A percentile compares a stretch with the other conserved stretches of the same genome.
Evolutionary conservation across 1,140 invertebrate genomes (phyloP).

Genomic region (Nasonia vitripennis): DNA sequence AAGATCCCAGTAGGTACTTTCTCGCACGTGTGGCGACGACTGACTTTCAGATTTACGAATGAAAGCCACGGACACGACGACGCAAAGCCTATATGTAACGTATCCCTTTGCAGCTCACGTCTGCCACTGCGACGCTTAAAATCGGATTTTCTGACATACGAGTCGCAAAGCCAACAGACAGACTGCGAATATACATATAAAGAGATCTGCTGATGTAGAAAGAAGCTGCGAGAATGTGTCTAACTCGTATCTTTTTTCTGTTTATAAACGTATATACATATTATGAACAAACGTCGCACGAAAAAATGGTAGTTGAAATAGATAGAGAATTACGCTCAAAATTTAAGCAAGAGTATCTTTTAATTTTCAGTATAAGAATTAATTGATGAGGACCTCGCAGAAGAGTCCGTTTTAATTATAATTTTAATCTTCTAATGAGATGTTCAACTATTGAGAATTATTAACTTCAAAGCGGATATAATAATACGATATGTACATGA

Average conservation of each 20-base stretch:
- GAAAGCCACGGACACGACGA: neutral
- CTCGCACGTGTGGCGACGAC: neutral
- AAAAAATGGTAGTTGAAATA: neutral
- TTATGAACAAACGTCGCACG: neutral
- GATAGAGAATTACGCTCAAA: neutral
- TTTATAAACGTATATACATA: no score
- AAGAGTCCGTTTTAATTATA: no score
- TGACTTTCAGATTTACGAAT: slow-evolving; percentile 18
- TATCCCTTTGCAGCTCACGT: neutral
- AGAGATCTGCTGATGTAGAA: neutral
- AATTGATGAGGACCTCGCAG: neutral
- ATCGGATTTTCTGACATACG: slow-evolving; percentile 17
- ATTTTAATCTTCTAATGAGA: no score
- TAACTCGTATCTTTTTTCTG: no score
- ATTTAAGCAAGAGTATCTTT: neutral
- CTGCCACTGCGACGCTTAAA: neutral
- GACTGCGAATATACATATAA: neutral
- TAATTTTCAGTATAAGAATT: no score
- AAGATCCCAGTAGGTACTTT: neutral
- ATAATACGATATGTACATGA: no score
- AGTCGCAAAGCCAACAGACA: slow-evolving; percentile 15
- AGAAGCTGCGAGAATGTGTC: neutral
- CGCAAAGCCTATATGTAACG: neutral
- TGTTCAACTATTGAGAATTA: no score
- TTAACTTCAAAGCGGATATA: no score